These are phyloP conservation scores for Acrossocheilus fasciatus DNA, from an alignment of 2,797 vertebrate genomes.

Conservation along the genomic window DNA sequence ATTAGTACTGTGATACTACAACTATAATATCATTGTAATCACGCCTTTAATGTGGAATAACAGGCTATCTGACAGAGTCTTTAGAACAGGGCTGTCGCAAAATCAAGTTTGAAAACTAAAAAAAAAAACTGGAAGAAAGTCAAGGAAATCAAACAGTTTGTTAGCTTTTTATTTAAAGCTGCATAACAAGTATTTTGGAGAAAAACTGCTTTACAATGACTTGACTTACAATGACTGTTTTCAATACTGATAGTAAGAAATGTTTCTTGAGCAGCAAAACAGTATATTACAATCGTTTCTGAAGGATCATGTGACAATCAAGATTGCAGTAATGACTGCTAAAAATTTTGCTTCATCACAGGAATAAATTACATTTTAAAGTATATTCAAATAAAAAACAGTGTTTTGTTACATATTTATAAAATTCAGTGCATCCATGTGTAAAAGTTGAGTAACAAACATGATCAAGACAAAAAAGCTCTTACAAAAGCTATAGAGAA, in stretches of 20 bases:
- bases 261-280: background rate
- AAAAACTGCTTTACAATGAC: background rate
- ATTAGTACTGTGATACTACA: constrained; percentile 47
- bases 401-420: too few species aligned
- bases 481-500: background rate
- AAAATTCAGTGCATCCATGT: too few species aligned
- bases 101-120: background rate
- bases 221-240: background rate
- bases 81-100: background rate
- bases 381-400: too few species aligned
- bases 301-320: background rate
- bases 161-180: background rate
- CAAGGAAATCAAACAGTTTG: background rate
- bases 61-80: constrained; percentile 29
- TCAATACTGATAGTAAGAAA: background rate
- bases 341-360: too few species aligned
- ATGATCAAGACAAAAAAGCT: background rate
- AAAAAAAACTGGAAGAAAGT: background rate
- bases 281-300: background rate
- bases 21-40: constrained; percentile 44
- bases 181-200: background rate
- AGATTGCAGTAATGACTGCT: background rate
- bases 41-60: constrained; percentile 45
- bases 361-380: too few species aligned
- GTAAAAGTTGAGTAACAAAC: background rate